Conservation (phyloP, 2,888 invertebrate species). For the Oscheius sp. region DNA sequence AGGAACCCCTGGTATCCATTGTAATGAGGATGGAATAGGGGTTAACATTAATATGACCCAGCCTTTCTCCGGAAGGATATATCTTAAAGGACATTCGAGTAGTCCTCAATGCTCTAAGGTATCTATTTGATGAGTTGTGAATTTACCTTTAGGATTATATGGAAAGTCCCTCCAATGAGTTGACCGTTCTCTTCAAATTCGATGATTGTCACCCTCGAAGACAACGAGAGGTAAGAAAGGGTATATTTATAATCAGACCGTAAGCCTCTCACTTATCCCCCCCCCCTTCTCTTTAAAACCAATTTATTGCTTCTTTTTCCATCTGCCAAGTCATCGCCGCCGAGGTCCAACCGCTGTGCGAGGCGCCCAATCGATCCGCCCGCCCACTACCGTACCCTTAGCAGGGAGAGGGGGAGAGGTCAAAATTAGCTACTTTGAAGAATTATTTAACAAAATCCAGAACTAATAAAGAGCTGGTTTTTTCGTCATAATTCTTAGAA, state of each 20-base stretch:
- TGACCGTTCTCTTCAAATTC: constrained; percentile 6
- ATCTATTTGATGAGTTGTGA: neutral
- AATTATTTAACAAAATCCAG: neutral
- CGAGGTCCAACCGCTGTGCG: neutral
- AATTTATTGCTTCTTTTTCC: too few species aligned
- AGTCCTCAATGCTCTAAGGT: constrained; percentile 12
- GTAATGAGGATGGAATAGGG: constrained; percentile 19
- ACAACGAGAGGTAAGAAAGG: constrained; percentile 26
- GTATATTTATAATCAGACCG: too few species aligned
- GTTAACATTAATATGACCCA: constrained; percentile 14
- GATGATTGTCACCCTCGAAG: constrained; percentile 26
- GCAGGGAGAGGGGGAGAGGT: neutral
- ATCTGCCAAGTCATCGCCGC: too few species aligned
- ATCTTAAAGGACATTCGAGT: constrained; percentile 16
- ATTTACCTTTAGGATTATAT: constrained; percentile 13
- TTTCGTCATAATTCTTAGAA: too few species aligned
- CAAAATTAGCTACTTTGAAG: neutral
- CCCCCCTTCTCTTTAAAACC: too few species aligned
- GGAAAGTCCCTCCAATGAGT: neutral
- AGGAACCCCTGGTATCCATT: constrained; percentile 26
- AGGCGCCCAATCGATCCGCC: constrained; percentile 13
- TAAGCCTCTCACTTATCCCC: too few species aligned
- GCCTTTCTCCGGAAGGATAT: constrained; percentile 23
- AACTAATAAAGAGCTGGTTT: neutral
- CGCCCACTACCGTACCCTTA: constrained; percentile 5